Evolutionary conservation across 37 sponge, comb jelly and placozoan species (phyloP).

Genomic region (Trichoplax adhaerens): DNA sequence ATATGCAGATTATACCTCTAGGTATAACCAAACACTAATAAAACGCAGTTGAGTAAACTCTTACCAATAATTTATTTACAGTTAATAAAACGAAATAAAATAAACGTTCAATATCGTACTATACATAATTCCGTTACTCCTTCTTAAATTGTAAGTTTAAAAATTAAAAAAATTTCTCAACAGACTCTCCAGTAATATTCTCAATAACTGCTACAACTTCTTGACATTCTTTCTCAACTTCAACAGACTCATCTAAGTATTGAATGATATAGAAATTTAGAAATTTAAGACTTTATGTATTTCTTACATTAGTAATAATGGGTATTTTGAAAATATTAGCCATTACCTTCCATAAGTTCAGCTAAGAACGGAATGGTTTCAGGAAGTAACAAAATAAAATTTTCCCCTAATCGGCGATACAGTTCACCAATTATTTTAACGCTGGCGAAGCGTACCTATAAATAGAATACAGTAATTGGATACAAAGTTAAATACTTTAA

Average conservation of each 20-base stretch:
- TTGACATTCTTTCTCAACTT: conserved; percentile 57
- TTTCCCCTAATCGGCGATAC: conserved; percentile 55
- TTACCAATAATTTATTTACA: no score
- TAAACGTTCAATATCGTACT: no score
- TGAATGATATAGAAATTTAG: background rate
- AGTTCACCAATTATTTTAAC: conserved; percentile 44
- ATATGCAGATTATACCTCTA: no score
- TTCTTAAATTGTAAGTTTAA: background rate
- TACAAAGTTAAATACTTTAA: background rate
- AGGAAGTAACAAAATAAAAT: conserved; percentile 62
- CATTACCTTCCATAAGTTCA: conserved; percentile 83
- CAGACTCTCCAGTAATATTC: conserved; percentile 64
- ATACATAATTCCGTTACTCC: background rate
- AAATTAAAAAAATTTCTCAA: conserved; percentile 66
- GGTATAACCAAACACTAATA: no score
- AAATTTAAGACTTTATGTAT: background rate
- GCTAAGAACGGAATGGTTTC: conserved; percentile 88
- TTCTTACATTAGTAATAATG: conserved; percentile 1
- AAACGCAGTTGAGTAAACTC: no score
- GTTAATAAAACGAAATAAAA: no score
- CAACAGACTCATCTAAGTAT: conserved; percentile 53
- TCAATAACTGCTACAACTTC: conserved; percentile 54
- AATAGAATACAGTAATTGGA: background rate
- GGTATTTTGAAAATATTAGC: background rate
- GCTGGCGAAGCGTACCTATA: conserved; percentile 43